These are phyloP conservation scores for Lepidostoma basale DNA, from an alignment of 1,140 invertebrate genomes.

Conservation along the genomic window DNA sequence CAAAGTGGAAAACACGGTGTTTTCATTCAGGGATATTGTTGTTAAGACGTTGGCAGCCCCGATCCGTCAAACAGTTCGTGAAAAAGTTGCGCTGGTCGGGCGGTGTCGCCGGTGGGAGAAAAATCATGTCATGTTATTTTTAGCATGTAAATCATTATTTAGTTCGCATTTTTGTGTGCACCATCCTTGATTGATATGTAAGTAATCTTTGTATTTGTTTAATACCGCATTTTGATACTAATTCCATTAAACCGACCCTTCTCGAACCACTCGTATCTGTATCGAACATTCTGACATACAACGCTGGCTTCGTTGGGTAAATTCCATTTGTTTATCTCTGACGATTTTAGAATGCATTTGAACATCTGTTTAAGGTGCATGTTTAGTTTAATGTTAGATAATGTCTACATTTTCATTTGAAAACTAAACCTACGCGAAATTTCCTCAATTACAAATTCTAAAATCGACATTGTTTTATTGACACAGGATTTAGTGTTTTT, in stretches of 20 bases:
- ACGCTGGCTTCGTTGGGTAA: conserved; percentile 21
- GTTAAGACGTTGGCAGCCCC: conserved; percentile 2
- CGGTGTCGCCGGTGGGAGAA: not conserved
- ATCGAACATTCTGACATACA: conserved; percentile 25
- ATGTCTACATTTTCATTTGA: not conserved
- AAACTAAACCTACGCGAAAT: no score
- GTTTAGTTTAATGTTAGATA: conserved; percentile 5
- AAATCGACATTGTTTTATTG: no score
- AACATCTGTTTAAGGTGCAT: conserved; percentile 32
- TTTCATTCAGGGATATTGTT: not conserved
- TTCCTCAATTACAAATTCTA: no score
- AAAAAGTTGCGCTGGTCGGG: not conserved
- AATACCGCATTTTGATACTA: not conserved
- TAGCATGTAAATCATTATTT: conserved; percentile 24
- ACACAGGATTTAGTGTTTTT: no score
- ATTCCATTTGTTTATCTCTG: conserved; percentile 38
- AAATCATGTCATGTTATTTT: conserved; percentile 28
- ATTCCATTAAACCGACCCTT: not conserved
- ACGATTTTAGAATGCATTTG: conserved; percentile 33
- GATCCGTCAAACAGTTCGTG: conserved; percentile 19
- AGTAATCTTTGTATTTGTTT: conserved; percentile 4
- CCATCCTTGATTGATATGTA: conserved; percentile 10
- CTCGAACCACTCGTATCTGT: conserved; percentile 7
- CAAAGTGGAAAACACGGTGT: no score
- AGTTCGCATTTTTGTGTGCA: conserved; percentile 3